Conservation (phyloP, 2,888 invertebrate species). For the Hirtodrosophila confusa region DNA sequence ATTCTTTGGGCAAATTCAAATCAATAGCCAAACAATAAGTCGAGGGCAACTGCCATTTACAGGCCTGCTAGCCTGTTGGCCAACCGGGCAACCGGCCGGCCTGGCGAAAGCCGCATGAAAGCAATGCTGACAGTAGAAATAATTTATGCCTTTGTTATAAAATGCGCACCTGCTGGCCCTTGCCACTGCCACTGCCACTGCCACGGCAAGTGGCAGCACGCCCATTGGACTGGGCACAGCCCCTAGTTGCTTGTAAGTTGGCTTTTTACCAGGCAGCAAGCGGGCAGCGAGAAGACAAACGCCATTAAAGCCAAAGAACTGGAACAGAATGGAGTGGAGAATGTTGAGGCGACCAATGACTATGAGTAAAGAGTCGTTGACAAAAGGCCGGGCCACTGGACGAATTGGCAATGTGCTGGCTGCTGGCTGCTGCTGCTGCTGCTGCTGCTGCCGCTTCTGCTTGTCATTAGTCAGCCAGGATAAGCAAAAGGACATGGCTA, state of each 20-base stretch:
- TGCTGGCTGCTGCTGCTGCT: constrained; percentile 34
- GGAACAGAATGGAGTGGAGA: constrained; percentile 50
- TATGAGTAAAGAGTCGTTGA: constrained; percentile 65
- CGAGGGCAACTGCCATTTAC: constrained; percentile 65
- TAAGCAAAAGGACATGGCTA: constrained; percentile 78
- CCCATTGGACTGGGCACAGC: constrained; percentile 28
- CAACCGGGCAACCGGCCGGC: not conserved
- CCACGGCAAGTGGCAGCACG: constrained; percentile 44
- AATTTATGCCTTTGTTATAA: constrained; percentile 79
- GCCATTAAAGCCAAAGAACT: constrained; percentile 64
- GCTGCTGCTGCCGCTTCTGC: constrained; percentile 31
- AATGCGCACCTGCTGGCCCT: constrained; percentile 68
- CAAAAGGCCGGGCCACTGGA: constrained; percentile 60
- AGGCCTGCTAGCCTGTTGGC: constrained; percentile 23
- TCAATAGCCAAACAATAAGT: constrained; percentile 75
- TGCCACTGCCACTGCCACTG: constrained; percentile 44
- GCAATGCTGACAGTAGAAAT: constrained; percentile 80
- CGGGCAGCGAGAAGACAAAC: constrained; percentile 44
- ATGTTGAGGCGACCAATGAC: constrained; percentile 52
- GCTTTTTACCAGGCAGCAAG: constrained; percentile 59
- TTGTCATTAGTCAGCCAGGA: constrained; percentile 79
- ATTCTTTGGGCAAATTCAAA: constrained; percentile 69
- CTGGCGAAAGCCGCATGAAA: constrained; percentile 50
- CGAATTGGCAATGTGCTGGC: constrained; percentile 64
- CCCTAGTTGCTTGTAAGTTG: constrained; percentile 43